Conservation (phyloP, 2,797 vertebrate genomes). For the Neosalanx taihuensis region DNA sequence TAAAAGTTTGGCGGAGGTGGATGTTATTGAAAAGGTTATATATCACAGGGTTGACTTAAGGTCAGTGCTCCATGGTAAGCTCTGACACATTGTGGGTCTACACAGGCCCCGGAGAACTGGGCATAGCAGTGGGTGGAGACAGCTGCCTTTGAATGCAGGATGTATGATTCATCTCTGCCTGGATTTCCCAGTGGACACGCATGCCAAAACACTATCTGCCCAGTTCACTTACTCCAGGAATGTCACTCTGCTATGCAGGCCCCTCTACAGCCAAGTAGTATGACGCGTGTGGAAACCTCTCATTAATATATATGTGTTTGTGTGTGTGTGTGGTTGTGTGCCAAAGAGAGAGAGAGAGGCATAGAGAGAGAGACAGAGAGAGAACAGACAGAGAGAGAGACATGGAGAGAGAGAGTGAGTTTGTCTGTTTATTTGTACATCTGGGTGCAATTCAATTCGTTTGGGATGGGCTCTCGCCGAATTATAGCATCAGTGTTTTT, state of each 20-base stretch:
- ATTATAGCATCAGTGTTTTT: slow-evolving; percentile 22
- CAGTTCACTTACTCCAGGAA: slow-evolving; percentile 59
- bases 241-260: slow-evolving; percentile 45
- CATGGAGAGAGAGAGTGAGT: too few species aligned
- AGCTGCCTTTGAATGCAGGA: slow-evolving; percentile 21
- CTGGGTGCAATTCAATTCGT: background rate
- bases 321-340: slow-evolving; percentile 14
- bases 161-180: slow-evolving; percentile 32
- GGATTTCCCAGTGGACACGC: slow-evolving; percentile 47
- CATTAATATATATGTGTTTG: slow-evolving; percentile 17
- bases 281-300: slow-evolving; percentile 31
- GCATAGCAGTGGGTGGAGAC: slow-evolving; percentile 30
- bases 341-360: too few species aligned
- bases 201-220: slow-evolving; percentile 50
- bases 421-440: background rate
- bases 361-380: too few species aligned
- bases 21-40: slow-evolving; percentile 71
- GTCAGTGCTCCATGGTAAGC: slow-evolving; percentile 52
- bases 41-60: slow-evolving; percentile 63
- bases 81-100: slow-evolving; percentile 39
- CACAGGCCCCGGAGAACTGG: slow-evolving; percentile 10
- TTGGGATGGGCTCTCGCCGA: slow-evolving; percentile 4
- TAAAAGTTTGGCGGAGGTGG: slow-evolving; percentile 54
- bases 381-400: too few species aligned
- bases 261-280: slow-evolving; percentile 31